phyloP scores from a whole-genome alignment of 2,888 invertebrate species.

The Pristionchus fissidentatus region DNA sequence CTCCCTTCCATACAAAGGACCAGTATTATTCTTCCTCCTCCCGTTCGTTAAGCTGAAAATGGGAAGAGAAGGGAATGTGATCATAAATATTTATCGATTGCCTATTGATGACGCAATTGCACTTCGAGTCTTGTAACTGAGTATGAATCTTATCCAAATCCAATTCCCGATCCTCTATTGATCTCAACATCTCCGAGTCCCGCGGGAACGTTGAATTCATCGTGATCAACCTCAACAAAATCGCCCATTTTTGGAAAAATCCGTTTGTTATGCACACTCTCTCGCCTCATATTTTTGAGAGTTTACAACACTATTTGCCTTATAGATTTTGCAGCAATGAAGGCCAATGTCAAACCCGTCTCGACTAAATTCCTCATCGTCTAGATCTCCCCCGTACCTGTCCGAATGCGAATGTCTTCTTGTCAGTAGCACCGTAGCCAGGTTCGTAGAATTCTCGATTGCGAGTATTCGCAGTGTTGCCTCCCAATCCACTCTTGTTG shows the following conservation, averaged over 20 bases:
- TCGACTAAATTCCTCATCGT: too few relatives aligned
- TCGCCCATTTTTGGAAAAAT: too few relatives aligned
- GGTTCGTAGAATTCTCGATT: conserved; percentile 60
- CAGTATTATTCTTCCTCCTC: too few relatives aligned
- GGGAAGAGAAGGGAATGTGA: not conserved
- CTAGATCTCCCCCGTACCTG: too few relatives aligned
- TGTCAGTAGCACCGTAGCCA: conserved; percentile 69
- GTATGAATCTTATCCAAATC: conserved; percentile 59
- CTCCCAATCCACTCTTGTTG: not conserved
- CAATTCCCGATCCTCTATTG: conserved; percentile 68
- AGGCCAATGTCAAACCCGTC: too few relatives aligned
- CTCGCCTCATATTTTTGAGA: too few relatives aligned
- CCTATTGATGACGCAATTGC: not conserved
- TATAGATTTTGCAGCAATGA: too few relatives aligned
- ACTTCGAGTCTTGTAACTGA: not conserved
- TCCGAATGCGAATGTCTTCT: conserved; percentile 67
- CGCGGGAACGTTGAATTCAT: conserved; percentile 65
- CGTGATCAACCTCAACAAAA: conserved; percentile 59
- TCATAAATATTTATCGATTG: conserved; percentile 41
- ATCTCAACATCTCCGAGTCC: conserved; percentile 67
- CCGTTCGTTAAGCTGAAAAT: conserved; percentile 22
- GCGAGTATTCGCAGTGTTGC: not conserved
- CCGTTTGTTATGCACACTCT: too few relatives aligned
- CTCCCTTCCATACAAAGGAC: conserved; percentile 42
- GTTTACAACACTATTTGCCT: too few relatives aligned